Percentiles rank a stretch among this genome's conserved stretches.
Conservation (phyloP, 2,888 invertebrate species). For the Sturmia bella region DNA sequence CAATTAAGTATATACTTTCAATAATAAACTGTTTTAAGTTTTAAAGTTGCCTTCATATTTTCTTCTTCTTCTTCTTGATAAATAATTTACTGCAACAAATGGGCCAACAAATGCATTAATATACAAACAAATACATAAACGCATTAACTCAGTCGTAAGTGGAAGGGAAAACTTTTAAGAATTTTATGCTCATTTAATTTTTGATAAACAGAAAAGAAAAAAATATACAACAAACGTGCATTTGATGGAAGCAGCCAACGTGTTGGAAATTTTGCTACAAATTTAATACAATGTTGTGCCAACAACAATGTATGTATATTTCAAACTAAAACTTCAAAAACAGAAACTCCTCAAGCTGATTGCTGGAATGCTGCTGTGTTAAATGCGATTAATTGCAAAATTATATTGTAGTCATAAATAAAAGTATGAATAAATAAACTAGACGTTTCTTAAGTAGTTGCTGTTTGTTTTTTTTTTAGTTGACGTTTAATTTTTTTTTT, state of each 20-base stretch:
- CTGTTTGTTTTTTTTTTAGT: conserved; percentile 43
- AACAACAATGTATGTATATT: conserved; percentile 26
- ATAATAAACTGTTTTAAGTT: too few species aligned
- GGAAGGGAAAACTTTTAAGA: conserved; percentile 15
- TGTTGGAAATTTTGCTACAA: conserved; percentile 6
- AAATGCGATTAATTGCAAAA: conserved; percentile 71
- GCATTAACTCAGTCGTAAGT: neutral
- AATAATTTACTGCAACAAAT: neutral
- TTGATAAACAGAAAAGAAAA: neutral
- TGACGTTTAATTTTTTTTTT: neutral
- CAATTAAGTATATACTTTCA: conserved; percentile 17
- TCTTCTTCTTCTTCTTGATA: too few species aligned
- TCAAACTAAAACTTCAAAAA: neutral
- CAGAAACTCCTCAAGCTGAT: conserved; percentile 39
- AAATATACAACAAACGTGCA: conserved; percentile 13
- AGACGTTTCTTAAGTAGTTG: conserved; percentile 33
- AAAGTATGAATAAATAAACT: conserved; percentile 33
- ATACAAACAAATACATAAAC: conserved; percentile 28
- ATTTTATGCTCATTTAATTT: conserved; percentile 60
- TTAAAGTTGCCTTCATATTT: neutral
- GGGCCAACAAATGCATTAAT: neutral
- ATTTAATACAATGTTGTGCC: conserved; percentile 25
- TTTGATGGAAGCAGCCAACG: conserved; percentile 33
- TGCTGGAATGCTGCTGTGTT: conserved; percentile 64
- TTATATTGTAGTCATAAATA: conserved; percentile 62